Base-by-base conservation (phyloP, 2,797 vertebrate genomes). In the Sebastes taczanowskii region DNA sequence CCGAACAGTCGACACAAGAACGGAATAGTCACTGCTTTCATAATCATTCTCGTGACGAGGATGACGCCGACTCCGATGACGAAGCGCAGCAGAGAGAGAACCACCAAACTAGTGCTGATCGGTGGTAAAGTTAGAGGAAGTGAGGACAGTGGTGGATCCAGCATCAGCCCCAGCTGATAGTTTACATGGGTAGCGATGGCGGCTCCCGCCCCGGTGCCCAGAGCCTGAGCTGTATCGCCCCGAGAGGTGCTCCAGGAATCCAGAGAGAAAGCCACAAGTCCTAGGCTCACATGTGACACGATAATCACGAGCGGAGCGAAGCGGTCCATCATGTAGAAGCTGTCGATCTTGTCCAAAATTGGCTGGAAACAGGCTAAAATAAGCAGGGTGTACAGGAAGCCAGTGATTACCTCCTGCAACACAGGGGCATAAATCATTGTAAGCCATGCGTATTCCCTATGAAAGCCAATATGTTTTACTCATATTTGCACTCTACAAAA, bases 191-290 rank as follows among this genome's bases (percentile, higher is more conserved):
- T 96, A 25, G 95, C 98, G 74, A 98, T 92, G 1, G 98, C 98
- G 4, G 96, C 96, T 0, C 98, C 98, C 0, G 94, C 97, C 5
- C 97, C 98, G 0, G 98, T 98, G 90, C 97, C 98, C 70, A 99
- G 93, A 18, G 97, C 98, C 91, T 99, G 96, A 46, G 98, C 98
- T 0, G 99, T 99, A 89, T 99, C 99, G 0, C 97, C 98, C 3
- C 99, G 95, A 0, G 99, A 99, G 0, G 98, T 99, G 94, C 99
- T 99, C 99, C 99, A 99, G 0, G 98, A 97, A 86, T 99, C 99
- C 63, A 99, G 94, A 6, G 97, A 97, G 87, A 99, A 99, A 23
- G 98, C 98, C 86, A 98, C 96, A 52, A 99, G 95, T 59, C 98
- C 98, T 81, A 99, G 81, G 64, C 96, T 96, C 60, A 99, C 94